Evolutionary conservation across 1,140 invertebrate species (phyloP).

Genomic region (Brachionus rotundiformis): DNA sequence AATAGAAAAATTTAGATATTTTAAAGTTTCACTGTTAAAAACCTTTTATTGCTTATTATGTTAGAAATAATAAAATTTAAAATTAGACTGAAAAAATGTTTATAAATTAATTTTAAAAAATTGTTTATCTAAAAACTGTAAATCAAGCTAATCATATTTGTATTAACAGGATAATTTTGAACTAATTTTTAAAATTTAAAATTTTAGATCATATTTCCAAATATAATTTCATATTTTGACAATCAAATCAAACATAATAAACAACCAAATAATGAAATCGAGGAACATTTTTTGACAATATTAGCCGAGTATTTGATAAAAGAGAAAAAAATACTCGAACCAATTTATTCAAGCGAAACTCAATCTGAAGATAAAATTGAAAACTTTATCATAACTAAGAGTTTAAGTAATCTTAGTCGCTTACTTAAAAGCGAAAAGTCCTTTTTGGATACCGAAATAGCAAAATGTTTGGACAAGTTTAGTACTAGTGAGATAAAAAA

Average conservation of each 20-base stretch:
- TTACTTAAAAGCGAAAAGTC: neutral
- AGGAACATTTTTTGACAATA: neutral
- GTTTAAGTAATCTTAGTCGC: neutral
- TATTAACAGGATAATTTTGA: too few relatives aligned
- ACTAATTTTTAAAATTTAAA: neutral
- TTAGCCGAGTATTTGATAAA: constrained; percentile 32
- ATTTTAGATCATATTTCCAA: constrained; percentile 18
- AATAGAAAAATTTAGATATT: too few relatives aligned
- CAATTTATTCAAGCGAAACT: neutral
- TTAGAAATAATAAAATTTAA: too few relatives aligned
- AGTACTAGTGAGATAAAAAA: neutral
- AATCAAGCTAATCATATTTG: too few relatives aligned
- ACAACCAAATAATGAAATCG: neutral
- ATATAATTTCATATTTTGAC: constrained; percentile 27
- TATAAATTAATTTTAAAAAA: too few relatives aligned
- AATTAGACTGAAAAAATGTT: too few relatives aligned
- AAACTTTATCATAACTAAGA: neutral
- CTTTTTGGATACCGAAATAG: neutral
- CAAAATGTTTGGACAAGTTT: neutral
- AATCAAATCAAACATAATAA: neutral
- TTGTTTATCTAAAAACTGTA: too few relatives aligned
- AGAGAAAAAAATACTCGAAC: constrained; percentile 37
- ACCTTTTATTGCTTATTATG: too few relatives aligned
- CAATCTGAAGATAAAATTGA: neutral
- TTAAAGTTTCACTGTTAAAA: too few relatives aligned